phyloP scores from a whole-genome alignment of 1,140 invertebrate species.

The Leptinotarsa texana region DNA sequence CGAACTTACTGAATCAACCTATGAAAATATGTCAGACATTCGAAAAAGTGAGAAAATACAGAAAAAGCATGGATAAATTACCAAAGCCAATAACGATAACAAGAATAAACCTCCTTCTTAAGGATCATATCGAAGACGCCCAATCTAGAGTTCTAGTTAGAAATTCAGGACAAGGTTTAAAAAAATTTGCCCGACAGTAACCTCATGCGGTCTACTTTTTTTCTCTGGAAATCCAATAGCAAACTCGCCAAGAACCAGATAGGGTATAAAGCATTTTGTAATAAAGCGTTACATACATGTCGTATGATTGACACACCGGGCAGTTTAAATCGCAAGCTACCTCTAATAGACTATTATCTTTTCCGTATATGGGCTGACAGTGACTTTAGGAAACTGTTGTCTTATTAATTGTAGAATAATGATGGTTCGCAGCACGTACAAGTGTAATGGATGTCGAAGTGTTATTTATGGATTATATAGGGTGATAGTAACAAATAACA shows the following conservation, averaged over 20 bases:
- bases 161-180: too few species aligned
- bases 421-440: background rate
- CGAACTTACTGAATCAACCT: too few species aligned
- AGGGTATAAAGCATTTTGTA: background rate
- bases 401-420: background rate
- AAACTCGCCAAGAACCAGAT: background rate
- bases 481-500: too few species aligned
- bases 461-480: background rate
- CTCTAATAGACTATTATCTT: constrained; percentile 6
- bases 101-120: too few species aligned
- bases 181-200: background rate
- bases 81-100: too few species aligned
- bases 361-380: constrained; percentile 5
- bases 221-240: background rate
- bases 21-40: too few species aligned
- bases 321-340: background rate
- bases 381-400: constrained; percentile 2
- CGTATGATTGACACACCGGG: background rate
- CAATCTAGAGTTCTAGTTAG: too few species aligned
- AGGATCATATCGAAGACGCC: too few species aligned
- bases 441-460: background rate
- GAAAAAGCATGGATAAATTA: too few species aligned
- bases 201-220: background rate
- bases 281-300: background rate
- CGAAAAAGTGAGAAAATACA: too few species aligned